Percentiles rank a stretch among this genome's conserved stretches.
Conservation (phyloP, 2,888 invertebrate genomes). For the Heteromurus nitidus region DNA sequence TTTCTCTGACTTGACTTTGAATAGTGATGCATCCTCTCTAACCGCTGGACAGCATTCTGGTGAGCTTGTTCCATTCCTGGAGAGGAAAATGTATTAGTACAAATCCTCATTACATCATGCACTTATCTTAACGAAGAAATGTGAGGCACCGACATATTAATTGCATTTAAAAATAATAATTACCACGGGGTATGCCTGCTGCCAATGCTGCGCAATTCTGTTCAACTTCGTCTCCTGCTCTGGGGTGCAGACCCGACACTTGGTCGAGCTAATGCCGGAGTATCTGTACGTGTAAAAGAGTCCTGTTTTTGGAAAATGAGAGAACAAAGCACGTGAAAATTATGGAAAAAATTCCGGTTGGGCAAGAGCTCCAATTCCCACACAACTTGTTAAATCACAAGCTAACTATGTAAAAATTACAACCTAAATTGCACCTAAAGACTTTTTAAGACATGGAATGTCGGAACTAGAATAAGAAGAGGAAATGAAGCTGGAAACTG, state of each 20-base stretch:
- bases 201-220: slow-evolving; percentile 70
- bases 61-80: no score
- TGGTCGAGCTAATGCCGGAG: slow-evolving; percentile 62
- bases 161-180: no score
- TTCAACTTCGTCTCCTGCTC: slow-evolving; percentile 69
- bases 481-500: background rate
- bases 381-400: background rate
- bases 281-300: slow-evolving; percentile 62
- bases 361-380: background rate
- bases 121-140: no score
- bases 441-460: background rate
- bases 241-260: slow-evolving; percentile 68
- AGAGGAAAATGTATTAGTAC: no score
- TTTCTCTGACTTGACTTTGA: no score
- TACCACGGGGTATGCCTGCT: slow-evolving; percentile 69
- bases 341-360: background rate
- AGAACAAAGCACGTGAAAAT: slow-evolving; percentile 3
- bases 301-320: slow-evolving; percentile 58
- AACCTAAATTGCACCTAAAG: no score
- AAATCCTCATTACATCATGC: no score
- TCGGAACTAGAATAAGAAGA: background rate
- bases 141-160: no score
- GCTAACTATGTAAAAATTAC: no score
- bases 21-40: no score
- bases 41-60: no score